Conservation (phyloP, 2,888 invertebrate genomes). For the Drosophila anomalata region DNA sequence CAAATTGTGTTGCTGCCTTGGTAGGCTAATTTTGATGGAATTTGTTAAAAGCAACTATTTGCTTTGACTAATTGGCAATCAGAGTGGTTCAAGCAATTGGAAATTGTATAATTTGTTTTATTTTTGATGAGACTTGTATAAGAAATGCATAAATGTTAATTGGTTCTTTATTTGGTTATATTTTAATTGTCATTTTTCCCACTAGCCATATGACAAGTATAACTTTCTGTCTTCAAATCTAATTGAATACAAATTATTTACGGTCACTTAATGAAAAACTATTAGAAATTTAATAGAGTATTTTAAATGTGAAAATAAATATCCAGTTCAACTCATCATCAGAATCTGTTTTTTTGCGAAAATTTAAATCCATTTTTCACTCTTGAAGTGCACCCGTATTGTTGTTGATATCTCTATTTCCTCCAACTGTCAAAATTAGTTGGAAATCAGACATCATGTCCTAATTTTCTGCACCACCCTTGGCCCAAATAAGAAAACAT, state of each 20-base stretch:
- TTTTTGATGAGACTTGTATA: not conserved
- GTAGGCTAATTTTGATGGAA: conserved; percentile 21
- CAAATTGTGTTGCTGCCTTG: conserved; percentile 14
- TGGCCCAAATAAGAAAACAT: conserved; percentile 3
- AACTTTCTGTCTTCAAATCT: too few relatives aligned
- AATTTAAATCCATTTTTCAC: too few relatives aligned
- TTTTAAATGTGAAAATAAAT: too few relatives aligned
- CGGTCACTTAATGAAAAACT: too few relatives aligned
- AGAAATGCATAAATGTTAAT: not conserved
- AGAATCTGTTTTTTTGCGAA: too few relatives aligned
- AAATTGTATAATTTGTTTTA: not conserved
- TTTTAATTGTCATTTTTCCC: too few relatives aligned
- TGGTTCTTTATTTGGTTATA: not conserved
- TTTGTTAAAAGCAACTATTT: conserved; percentile 2
- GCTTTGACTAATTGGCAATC: conserved; percentile 1
- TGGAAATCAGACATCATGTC: not conserved
- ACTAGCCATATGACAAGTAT: too few relatives aligned
- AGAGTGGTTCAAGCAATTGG: not conserved
- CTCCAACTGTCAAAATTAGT: not conserved
- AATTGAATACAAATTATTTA: too few relatives aligned
- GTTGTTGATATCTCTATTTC: not conserved
- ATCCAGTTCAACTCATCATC: too few relatives aligned
- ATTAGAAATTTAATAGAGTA: too few relatives aligned
- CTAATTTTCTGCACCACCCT: conserved; percentile 8
- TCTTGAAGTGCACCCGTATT: too few relatives aligned